Conservation (phyloP, 2,113 vertebrate species). For the Corythoichthys haematopterus region DNA sequence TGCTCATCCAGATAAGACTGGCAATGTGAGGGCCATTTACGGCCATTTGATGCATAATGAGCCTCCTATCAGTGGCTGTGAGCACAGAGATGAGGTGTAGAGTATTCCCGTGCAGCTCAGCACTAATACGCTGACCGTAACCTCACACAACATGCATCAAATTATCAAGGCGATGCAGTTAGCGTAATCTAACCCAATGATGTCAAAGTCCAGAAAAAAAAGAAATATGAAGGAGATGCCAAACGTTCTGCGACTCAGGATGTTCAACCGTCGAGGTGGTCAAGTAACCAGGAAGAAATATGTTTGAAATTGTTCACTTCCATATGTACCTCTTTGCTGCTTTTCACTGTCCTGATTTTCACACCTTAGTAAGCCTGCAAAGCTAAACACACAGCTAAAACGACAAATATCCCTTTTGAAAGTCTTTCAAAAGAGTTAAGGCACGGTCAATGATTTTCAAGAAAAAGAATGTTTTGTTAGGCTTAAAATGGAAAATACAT, state of each 20-base stretch:
- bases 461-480: background rate
- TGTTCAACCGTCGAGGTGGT: background rate
- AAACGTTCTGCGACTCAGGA: slow-evolving; percentile 12
- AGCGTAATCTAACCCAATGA: slow-evolving; percentile 31
- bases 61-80: slow-evolving; percentile 67
- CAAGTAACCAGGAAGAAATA: too few relatives aligned
- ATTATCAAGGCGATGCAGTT: slow-evolving; percentile 18
- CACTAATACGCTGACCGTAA: slow-evolving; percentile 49
- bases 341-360: background rate
- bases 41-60: slow-evolving; percentile 66
- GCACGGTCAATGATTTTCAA: background rate
- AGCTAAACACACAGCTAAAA: background rate
- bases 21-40: slow-evolving; percentile 66
- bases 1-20: slow-evolving; percentile 61
- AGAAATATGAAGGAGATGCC: slow-evolving; percentile 22
- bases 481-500: background rate
- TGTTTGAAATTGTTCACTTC: slow-evolving; percentile 7
- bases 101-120: slow-evolving; percentile 51
- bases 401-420: background rate
- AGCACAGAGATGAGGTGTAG: slow-evolving; percentile 64
- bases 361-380: background rate
- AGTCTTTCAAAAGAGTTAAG: background rate
- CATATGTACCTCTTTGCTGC: background rate
- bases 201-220: slow-evolving; percentile 19
- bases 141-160: slow-evolving; percentile 47